Evolutionary conservation across 2,888 invertebrate genomes (phyloP), one percentile per base, ranked within the genome.

Genomic region (Drosophila histrio): DNA sequence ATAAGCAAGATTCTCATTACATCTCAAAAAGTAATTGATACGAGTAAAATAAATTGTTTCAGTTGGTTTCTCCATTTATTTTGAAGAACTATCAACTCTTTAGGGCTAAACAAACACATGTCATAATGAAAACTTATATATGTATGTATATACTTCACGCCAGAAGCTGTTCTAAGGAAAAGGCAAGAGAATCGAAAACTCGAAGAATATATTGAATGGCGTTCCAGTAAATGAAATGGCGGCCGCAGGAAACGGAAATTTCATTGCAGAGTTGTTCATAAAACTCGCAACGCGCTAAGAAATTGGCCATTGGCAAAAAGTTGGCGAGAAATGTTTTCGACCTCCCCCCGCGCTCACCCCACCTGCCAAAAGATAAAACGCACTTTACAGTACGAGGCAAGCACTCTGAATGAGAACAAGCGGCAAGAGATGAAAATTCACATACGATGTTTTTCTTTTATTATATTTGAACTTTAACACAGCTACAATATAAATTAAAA

Each of bases 401-500:
- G 36, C 57, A 72, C 43, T 36, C 41, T 41, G 57, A 32, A 54
- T 21, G 39, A 11, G 36, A 22, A 53, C 30, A 26, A 43, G 19
- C 15, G 19, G 11, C 30, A 36, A 41, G 26, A 26, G 38, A 44
- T 28, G 11, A 36, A 17, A 39, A 60, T 39, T 19, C 80, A 77
- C 67, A 78, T 78, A 67, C 70, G 57, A 38, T 63, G 60, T 71
- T 77, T 68, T 80, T 64, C 61, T 70, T 72, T 82, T 82, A 77
- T 82, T 82, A 77, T 82, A 71, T 79, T 68, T 79, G 83, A 78
- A 78, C 79, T 76, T 83, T 83, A 73, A 78, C 83, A 76, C 60
- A 73, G 86, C 86, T 67, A 83, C 83, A 82, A 86, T 82, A 85
- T 83, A 82, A 82, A 82, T 82, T 82, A 82, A 82, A 82, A 82